Evolutionary conservation across 2,797 vertebrate species (phyloP).

Genomic region (Lacerta agilis): DNA sequence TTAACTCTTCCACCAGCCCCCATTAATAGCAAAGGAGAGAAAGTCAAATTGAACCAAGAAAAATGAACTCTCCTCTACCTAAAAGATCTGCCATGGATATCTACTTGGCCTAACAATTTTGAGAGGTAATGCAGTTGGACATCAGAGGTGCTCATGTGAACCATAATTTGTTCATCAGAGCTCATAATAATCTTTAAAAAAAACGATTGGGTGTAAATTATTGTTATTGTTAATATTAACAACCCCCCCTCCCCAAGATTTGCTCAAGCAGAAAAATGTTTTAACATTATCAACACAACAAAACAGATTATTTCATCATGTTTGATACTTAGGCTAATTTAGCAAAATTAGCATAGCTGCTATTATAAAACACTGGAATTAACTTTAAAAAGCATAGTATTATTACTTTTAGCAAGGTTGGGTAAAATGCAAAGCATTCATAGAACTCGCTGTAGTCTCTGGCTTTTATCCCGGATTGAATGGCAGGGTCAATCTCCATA

Average conservation of each 20-base stretch:
- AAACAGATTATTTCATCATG: not conserved
- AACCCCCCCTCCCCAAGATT: not conserved
- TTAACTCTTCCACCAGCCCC: not conserved
- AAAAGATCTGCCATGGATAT: not conserved
- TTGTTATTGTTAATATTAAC: too few relatives aligned
- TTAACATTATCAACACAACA: not conserved
- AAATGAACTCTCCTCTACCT: not conserved
- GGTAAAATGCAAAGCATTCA: not conserved
- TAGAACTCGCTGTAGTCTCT: too few relatives aligned
- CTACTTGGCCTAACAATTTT: not conserved
- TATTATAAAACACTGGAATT: not conserved
- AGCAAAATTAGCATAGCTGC: not conserved
- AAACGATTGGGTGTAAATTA: too few relatives aligned
- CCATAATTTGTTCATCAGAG: not conserved
- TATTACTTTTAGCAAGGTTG: not conserved
- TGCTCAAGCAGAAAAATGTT: not conserved
- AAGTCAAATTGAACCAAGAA: not conserved
- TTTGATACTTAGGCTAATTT: too few relatives aligned
- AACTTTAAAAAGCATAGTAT: not conserved
- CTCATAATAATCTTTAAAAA: not conserved
- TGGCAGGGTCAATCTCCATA: not conserved
- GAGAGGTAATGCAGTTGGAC: not conserved
- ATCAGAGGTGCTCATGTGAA: not conserved
- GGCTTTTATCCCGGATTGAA: not conserved
- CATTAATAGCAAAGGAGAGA: not conserved